Evolutionary conservation across 2,797 vertebrate genomes (phyloP), one percentile per base, ranked within the genome.

Genomic region (Streptopelia turtur): DNA sequence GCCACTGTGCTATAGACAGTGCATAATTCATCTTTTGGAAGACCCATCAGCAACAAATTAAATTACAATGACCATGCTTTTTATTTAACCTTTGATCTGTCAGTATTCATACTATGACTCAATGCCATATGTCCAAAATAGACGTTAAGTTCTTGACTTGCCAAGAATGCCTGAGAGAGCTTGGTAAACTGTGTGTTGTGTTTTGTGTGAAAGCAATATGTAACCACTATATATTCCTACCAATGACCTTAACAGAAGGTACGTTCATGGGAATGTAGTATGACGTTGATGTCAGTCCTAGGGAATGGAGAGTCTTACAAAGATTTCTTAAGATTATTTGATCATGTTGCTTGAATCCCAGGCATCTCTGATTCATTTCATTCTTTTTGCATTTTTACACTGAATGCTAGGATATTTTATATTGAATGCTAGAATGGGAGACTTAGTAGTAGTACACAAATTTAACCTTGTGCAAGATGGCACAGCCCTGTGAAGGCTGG

Each of bases 261-360:
- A 78, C 7, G 47, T 75, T 27, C 72, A 61, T 78, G 64, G n/a
- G 13, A 28, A 64, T 39, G 21, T 11, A 47, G 11, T 47, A 57
- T 57, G 83, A 89, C 64, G 75, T 43, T 60, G 15, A 61, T 69
- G n/a, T 16, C 33, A 61, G 77, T 39, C 25, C 39, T 70, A 45
- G 57, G 37, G n/a, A 80, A 77, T 21, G 10, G 7, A 1, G 39
- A 89, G 5, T 37, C 61, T 56, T 83, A 71, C 52, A 76, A 64
- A 78, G 61, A 72, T 81, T 71, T 90, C 35, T 92, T 95, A 84
- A 74, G 35, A 78, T 30, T 11, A 68, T 77, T 90, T 90, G 49
- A 50, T 70, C 57, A 75, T 53, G 61, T n/a, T 66, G 83, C 64
- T 65, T 52, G 94, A 79, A 85, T 27, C 64, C 70, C 53, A 60